Percentiles rank a stretch among this genome's conserved stretches.
Conservation (phyloP, 53 echinoderm and acorn worm species). For the Astropecten irregularis region DNA sequence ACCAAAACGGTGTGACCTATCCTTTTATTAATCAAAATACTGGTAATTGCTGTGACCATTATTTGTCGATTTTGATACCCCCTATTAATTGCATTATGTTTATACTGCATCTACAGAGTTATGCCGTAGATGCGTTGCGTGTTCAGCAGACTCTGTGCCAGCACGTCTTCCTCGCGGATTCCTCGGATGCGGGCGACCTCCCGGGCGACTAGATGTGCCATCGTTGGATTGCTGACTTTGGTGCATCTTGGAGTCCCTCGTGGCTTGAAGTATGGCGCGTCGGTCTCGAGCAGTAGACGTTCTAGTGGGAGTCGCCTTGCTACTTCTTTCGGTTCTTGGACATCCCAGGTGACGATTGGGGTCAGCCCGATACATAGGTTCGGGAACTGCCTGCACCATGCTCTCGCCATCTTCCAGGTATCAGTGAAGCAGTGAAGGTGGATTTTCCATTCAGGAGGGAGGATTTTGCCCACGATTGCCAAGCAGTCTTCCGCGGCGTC, state of each 20-base stretch:
- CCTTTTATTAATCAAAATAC: too few relatives aligned
- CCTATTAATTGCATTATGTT: too few relatives aligned
- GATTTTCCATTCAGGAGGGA: not conserved
- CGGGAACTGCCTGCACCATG: not conserved
- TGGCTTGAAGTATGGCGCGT: conserved; percentile 5
- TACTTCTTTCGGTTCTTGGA: not conserved
- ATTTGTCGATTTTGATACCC: too few relatives aligned
- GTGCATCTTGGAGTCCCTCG: too few relatives aligned
- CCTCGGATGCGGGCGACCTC: not conserved
- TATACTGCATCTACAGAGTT: not conserved
- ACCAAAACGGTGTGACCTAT: too few relatives aligned
- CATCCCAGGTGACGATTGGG: too few relatives aligned
- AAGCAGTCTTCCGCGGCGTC: not conserved
- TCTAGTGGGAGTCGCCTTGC: not conserved
- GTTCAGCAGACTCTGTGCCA: not conserved
- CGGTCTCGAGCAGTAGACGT: not conserved
- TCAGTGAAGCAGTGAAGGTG: conserved; percentile 1
- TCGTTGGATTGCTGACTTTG: conserved; percentile 6
- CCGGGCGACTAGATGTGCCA: not conserved
- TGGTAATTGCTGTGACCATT: too few relatives aligned
- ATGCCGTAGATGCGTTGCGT: not conserved
- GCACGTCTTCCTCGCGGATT: not conserved
- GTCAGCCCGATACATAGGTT: not conserved
- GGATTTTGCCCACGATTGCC: not conserved
- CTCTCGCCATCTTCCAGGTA: not conserved